Percentiles rank a stretch among this genome's conserved stretches.
phyloP scores from a whole-genome alignment of 1,140 invertebrate genomes.

The Microvelia longipes region DNA sequence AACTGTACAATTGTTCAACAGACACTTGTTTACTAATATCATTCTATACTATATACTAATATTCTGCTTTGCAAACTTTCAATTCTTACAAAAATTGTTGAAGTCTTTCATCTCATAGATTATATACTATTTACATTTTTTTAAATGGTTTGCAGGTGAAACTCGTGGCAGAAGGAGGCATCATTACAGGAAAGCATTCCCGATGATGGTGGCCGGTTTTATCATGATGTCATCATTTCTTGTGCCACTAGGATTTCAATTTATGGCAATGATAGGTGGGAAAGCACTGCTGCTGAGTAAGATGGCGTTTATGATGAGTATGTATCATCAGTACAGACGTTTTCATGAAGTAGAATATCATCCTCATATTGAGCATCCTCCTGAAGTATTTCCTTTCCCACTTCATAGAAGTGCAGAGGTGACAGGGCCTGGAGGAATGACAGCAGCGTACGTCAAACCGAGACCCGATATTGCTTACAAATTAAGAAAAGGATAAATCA shows the following conservation, averaged over 20 bases:
- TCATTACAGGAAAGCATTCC: conserved; percentile 25
- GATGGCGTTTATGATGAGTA: conserved; percentile 23
- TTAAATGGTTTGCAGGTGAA: background rate
- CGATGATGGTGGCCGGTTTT: conserved; percentile 26
- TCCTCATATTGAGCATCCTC: conserved; percentile 1
- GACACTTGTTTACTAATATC: no score
- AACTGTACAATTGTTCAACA: no score
- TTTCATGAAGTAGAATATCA: conserved; percentile 12
- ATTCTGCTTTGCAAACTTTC: no score
- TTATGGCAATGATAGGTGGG: conserved; percentile 27
- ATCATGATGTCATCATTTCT: conserved; percentile 25
- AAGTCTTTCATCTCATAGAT: no score
- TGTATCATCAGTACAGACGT: conserved; percentile 19
- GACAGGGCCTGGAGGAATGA: background rate
- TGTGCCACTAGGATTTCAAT: conserved; percentile 28
- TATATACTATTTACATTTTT: no score
- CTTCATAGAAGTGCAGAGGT: background rate
- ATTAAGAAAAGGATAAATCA: background rate
- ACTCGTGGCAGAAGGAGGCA: conserved; percentile 12
- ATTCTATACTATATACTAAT: no score
- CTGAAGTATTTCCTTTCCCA: background rate
- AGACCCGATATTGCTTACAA: background rate
- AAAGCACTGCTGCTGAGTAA: conserved; percentile 26
- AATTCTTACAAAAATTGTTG: no score
- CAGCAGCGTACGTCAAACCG: background rate